Evolutionary conservation across 2,888 invertebrate species (phyloP).

Genomic region (Oscheius sp.): DNA sequence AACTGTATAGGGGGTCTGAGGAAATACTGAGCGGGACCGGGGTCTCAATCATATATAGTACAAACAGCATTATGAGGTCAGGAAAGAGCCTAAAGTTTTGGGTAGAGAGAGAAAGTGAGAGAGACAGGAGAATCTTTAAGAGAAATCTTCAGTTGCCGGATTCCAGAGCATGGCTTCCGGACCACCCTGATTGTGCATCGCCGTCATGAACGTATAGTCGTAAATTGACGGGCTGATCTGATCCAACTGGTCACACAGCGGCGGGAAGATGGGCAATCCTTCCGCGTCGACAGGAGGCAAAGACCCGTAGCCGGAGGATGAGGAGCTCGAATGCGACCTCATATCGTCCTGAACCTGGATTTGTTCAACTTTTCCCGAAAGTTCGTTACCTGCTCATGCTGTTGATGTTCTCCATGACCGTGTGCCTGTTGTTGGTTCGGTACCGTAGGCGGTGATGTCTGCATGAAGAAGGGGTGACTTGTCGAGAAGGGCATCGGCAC

Average conservation of each 20-base stretch:
- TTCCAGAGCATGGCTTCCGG: slow-evolving; percentile 38
- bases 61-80: slow-evolving; percentile 27
- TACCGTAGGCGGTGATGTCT: slow-evolving; percentile 9
- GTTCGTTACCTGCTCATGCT: slow-evolving; percentile 5
- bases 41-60: slow-evolving; percentile 16
- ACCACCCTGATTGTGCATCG: slow-evolving; percentile 37
- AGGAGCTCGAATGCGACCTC: slow-evolving; percentile 60
- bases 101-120: background rate
- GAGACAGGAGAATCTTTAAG: slow-evolving; percentile 4
- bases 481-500: slow-evolving; percentile 12
- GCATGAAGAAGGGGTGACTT: slow-evolving; percentile 26
- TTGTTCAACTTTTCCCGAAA: background rate
- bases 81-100: slow-evolving; percentile 24
- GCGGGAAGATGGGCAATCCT: slow-evolving; percentile 1
- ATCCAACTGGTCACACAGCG: slow-evolving; percentile 3
- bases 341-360: slow-evolving; percentile 59
- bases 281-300: slow-evolving; percentile 35
- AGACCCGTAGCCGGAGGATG: slow-evolving; percentile 60
- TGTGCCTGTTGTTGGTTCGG: slow-evolving; percentile 14
- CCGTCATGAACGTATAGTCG: slow-evolving; percentile 42
- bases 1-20: slow-evolving; percentile 11
- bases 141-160: slow-evolving; percentile 37
- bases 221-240: slow-evolving; percentile 41
- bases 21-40: slow-evolving; percentile 30
- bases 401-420: slow-evolving; percentile 14